A percentile compares a stretch with the other conserved stretches of the same genome.
phyloP scores from a whole-genome alignment of 2,113 vertebrate species.

The Heteronetta atricapilla region DNA sequence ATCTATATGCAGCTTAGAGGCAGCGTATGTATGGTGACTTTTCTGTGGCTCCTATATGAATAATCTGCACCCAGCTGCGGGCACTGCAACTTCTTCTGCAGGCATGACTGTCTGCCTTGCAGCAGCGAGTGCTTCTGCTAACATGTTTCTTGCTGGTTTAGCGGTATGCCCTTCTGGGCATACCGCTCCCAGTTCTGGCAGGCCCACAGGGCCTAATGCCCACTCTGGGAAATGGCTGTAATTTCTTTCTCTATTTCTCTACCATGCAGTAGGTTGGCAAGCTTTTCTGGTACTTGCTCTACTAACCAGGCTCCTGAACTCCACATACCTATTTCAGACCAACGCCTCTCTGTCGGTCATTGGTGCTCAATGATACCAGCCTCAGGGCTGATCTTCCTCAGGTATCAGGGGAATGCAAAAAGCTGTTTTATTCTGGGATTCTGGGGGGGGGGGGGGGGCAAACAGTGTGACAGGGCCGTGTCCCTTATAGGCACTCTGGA shows the following conservation, averaged over 20 bases:
- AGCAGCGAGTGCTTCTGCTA: rapidly evolving
- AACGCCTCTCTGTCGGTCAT: background rate
- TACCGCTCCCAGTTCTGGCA: rapidly evolving
- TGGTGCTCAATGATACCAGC: background rate
- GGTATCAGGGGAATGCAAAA: background rate
- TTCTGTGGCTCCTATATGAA: background rate
- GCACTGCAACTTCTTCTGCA: rapidly evolving
- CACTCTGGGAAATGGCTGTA: background rate
- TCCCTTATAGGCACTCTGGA: background rate
- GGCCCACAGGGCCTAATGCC: background rate
- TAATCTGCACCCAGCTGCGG: background rate
- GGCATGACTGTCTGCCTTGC: rapidly evolving
- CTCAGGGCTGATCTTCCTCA: background rate
- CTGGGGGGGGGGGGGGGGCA: too few species aligned
- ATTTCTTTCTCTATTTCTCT: background rate
- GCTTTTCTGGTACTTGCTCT: background rate
- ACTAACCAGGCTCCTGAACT: background rate
- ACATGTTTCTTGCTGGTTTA: rapidly evolving
- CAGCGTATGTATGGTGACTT: background rate
- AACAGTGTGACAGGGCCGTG: background rate
- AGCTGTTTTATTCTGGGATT: background rate
- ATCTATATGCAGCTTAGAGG: rapidly evolving
- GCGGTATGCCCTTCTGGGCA: rapidly evolving
- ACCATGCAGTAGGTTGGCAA: rapidly evolving
- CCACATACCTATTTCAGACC: background rate